Evolutionary conservation across 2,113 vertebrate genomes (phyloP).

Genomic region (Xiphophorus couchianus): DNA sequence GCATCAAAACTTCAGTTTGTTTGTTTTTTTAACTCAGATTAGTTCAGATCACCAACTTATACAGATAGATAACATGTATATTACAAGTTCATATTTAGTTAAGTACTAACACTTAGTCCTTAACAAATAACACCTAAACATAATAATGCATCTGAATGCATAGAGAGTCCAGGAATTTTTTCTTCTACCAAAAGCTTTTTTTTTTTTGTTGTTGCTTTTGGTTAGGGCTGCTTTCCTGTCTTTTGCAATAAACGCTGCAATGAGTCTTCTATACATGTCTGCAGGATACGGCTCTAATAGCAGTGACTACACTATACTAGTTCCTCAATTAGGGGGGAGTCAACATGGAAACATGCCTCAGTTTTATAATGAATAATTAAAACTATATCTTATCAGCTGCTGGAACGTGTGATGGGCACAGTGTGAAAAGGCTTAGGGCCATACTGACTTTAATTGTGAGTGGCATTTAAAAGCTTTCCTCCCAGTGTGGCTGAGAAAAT

Average conservation of each 20-base stretch:
- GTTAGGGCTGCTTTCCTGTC: not conserved
- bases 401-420: slow-evolving; percentile 40
- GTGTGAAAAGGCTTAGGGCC: slow-evolving; percentile 36
- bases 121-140: too few species aligned
- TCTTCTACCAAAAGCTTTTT: too few species aligned
- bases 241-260: slow-evolving; percentile 4
- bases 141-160: not conserved
- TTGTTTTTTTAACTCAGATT: too few species aligned
- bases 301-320: not conserved
- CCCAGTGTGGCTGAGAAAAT: slow-evolving; percentile 46
- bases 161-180: not conserved
- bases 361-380: slow-evolving; percentile 56
- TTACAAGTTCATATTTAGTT: not conserved
- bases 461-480: slow-evolving; percentile 64
- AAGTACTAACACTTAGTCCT: not conserved
- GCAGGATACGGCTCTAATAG: slow-evolving; percentile 24
- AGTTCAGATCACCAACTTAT: too few species aligned
- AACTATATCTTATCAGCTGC: slow-evolving; percentile 39
- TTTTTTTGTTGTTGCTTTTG: not conserved
- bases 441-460: slow-evolving; percentile 69
- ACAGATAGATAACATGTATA: too few species aligned
- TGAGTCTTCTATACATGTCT: not conserved
- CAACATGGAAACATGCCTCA: slow-evolving; percentile 52
- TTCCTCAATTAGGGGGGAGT: slow-evolving; percentile 33
- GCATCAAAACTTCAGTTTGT: too few species aligned